Percentiles rank a stretch among this genome's conserved stretches.
Conservation (phyloP, 2,113 vertebrate species). For the Monarcha castaneiventris region DNA sequence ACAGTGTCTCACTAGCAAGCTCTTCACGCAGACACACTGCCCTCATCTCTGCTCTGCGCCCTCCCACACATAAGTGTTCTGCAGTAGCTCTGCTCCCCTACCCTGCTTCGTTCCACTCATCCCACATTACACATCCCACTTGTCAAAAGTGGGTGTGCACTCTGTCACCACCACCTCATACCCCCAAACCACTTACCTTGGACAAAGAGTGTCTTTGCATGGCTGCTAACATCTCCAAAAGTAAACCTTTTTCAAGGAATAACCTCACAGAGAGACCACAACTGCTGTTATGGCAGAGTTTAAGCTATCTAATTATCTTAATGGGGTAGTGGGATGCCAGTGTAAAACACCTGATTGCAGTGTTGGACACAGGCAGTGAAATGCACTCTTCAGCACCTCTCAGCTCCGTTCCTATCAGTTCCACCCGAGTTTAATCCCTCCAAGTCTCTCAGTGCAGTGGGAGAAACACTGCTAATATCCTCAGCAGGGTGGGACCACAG, state of each 20-base stretch:
- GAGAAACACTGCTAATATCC: neutral
- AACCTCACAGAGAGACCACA: neutral
- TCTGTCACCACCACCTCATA: neutral
- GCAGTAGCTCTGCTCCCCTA: neutral
- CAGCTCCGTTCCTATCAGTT: neutral
- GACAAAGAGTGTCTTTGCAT: neutral
- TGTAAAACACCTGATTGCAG: neutral
- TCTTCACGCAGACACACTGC: neutral
- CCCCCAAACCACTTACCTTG: neutral
- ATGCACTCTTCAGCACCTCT: neutral
- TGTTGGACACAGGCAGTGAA: neutral
- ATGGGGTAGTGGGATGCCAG: neutral
- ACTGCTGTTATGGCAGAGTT: neutral
- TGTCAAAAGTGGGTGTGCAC: rapidly evolving
- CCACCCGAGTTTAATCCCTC: neutral
- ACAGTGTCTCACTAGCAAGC: neutral
- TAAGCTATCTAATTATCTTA: neutral
- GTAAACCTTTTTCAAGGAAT: neutral
- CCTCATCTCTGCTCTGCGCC: neutral
- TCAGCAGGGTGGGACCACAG: neutral
- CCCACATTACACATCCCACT: no score
- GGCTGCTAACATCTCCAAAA: neutral
- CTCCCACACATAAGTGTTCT: rapidly evolving
- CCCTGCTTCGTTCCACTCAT: neutral
- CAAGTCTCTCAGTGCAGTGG: neutral